Evolutionary conservation across 64 coral and sea anemone genomes (phyloP), one percentile per base, ranked within the genome.

Genomic region (Montipora foliosa): DNA sequence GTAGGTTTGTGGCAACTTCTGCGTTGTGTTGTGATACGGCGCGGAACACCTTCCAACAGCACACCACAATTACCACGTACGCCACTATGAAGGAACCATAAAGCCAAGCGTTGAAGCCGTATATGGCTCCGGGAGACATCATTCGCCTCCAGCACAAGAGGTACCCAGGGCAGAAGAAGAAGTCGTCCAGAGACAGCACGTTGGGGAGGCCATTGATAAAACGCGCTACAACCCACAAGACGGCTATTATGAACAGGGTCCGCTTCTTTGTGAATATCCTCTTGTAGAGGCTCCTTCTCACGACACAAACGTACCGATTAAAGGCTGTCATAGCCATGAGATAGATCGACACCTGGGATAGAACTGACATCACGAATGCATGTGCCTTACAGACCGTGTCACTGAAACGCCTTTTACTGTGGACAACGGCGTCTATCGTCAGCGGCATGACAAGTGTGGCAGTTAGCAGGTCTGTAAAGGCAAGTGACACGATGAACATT

Each of bases 241-340:
- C 24, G 24, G 24, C 24, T 25, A 25, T 25, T 25, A 25, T 25
- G 24, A 25, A 25, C 24, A 25, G 24, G 24, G 24, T 25, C 24
- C 24, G 0, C 24, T 25, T 25, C 24, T 25, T 25, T 0, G 24
- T 25, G 24, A 25, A 25, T 25, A 25, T 25, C 24, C 24, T 25
- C 24, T 25, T 25, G 24, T 25, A 25, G 24, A 25, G 24, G 24
- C 24, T 25, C 24, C 24, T 25, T 25, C 24, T 25, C 0, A 25
- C 24, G 0, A 92, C 71, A 22, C 90, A 92, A 1, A 67, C 44
- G 55, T 92, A 92, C 68, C 90, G 69, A 47, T 60, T 92, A 14
- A 92, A 74, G 15, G 90, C 90, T n/a, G 90, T 82, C 47, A 92
- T 60, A 58, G 90, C 90, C 90, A 84, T 92, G 69, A 92, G 57